Evolutionary conservation across 2,888 invertebrate genomes (phyloP).

Genomic region (Biston betularia): DNA sequence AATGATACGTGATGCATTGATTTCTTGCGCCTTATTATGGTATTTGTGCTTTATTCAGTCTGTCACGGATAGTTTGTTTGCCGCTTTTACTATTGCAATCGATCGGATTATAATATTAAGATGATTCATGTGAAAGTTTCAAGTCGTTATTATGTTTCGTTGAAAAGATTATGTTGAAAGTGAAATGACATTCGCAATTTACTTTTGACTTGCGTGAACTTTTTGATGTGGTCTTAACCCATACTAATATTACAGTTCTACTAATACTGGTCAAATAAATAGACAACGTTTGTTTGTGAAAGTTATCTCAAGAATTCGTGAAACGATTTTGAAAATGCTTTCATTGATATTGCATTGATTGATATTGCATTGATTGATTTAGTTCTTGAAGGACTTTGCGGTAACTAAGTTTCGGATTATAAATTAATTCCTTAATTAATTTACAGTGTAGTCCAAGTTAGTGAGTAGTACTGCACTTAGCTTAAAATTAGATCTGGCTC

Average conservation of each 20-base stretch:
- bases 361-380: too few relatives aligned
- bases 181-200: constrained; percentile 29
- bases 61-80: constrained; percentile 43
- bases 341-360: too few relatives aligned
- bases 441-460: too few relatives aligned
- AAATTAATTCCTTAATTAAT: too few relatives aligned
- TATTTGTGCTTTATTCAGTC: constrained; percentile 45
- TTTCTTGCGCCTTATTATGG: constrained; percentile 53
- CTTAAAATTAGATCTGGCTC: too few relatives aligned
- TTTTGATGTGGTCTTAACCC: constrained; percentile 6
- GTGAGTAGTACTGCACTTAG: too few relatives aligned
- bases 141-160: constrained; percentile 32
- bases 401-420: too few relatives aligned
- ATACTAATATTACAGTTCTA: not conserved
- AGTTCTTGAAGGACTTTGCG: too few relatives aligned
- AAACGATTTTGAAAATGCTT: too few relatives aligned
- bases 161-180: constrained; percentile 33
- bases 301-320: too few relatives aligned
- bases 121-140: constrained; percentile 38
- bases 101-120: constrained; percentile 28
- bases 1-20: constrained; percentile 57
- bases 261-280: not conserved
- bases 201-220: constrained; percentile 12
- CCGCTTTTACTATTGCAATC: constrained; percentile 34
- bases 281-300: not conserved